Evolutionary conservation across 2,113 vertebrate genomes (phyloP).

Genomic region (Ciconia maguari): DNA sequence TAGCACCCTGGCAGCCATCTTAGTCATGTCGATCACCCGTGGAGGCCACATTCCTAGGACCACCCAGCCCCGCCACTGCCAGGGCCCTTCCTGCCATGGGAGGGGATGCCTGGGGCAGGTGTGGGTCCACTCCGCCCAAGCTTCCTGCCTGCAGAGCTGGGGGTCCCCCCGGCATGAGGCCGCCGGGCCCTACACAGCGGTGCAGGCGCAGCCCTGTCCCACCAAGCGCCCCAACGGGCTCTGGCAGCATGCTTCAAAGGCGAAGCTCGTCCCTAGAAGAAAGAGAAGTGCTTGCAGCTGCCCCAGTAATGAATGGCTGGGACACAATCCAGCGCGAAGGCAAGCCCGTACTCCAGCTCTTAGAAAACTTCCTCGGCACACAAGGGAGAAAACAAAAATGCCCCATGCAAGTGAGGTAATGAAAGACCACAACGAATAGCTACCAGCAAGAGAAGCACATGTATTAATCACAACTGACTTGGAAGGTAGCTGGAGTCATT

Average conservation of each 20-base stretch:
- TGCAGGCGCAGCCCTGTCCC: background rate
- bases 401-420: background rate
- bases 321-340: background rate
- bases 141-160: background rate
- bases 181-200: fast-evolving
- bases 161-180: background rate
- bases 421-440: background rate
- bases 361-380: background rate
- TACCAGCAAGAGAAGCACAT: background rate
- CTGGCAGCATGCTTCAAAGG: background rate
- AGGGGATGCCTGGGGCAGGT: fast-evolving
- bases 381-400: background rate
- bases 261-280: background rate
- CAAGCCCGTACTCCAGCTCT: background rate
- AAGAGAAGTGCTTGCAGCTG: conserved; percentile 35
- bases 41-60: background rate
- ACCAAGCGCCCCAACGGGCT: fast-evolving
- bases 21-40: fast-evolving
- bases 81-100: background rate
- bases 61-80: fast-evolving
- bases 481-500: background rate
- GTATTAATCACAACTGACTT: background rate
- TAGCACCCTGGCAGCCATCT: background rate
- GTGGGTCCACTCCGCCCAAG: background rate
- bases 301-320: background rate